A percentile compares a stretch with the other conserved stretches of the same genome.
These are phyloP conservation scores for Scatophagus argus DNA, from an alignment of 2,113 vertebrate genomes.

Conservation along the genomic window DNA sequence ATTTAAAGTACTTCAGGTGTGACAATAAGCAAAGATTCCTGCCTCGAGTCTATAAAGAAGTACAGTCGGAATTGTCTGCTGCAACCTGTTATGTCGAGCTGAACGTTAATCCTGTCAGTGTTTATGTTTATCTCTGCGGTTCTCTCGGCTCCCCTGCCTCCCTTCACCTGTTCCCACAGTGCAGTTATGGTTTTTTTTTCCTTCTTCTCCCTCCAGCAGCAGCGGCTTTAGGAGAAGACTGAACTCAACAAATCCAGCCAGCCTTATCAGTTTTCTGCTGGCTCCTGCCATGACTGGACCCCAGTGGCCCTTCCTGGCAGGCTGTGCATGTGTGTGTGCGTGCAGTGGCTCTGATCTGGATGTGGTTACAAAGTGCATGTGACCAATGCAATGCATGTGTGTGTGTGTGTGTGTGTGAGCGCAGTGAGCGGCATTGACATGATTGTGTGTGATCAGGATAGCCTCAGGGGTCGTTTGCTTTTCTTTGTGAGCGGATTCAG, in stretches of 20 bases:
- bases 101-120: constrained; percentile 28
- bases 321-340: neutral
- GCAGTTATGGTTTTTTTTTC: constrained; percentile 15
- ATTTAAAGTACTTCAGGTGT: constrained; percentile 42
- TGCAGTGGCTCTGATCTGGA: constrained; percentile 11
- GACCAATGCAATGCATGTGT: constrained; percentile 3
- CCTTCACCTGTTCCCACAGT: constrained; percentile 63
- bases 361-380: constrained; percentile 36
- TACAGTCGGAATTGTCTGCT: neutral
- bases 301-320: constrained; percentile 54
- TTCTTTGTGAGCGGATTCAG: constrained; percentile 54
- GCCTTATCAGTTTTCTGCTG: constrained; percentile 63
- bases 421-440: constrained; percentile 59
- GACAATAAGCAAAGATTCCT: neutral
- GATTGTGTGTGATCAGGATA: constrained; percentile 72
- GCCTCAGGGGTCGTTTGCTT: constrained; percentile 54
- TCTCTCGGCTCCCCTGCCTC: constrained; percentile 37
- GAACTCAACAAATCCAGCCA: constrained; percentile 64
- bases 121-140: constrained; percentile 60
- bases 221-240: constrained; percentile 46
- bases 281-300: constrained; percentile 54
- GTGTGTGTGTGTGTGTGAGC: constrained; percentile 12
- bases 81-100: constrained; percentile 34
- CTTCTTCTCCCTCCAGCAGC: constrained; percentile 16
- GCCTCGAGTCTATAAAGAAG: neutral